Evolutionary conservation across 2,113 vertebrate genomes (phyloP).

Genomic region (Sapayoa aenigma): DNA sequence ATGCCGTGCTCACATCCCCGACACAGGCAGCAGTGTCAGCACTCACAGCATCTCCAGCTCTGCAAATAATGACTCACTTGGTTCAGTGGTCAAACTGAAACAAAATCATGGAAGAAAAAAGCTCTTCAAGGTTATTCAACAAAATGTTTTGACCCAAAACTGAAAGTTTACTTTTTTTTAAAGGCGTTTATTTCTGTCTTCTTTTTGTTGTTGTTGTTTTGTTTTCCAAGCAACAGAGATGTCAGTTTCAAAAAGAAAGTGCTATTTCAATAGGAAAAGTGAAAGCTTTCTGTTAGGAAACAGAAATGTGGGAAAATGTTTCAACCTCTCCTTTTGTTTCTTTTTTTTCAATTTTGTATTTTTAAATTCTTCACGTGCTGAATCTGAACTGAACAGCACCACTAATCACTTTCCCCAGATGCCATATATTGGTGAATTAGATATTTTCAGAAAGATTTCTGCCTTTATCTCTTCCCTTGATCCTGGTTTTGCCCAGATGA

Average conservation of each 20-base stretch:
- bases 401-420: not conserved
- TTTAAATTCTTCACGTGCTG: not conserved
- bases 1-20: rapidly evolving
- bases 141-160: not conserved
- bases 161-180: not conserved
- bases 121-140: conserved; percentile 1
- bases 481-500: not conserved
- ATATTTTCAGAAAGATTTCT: not conserved
- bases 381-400: not conserved
- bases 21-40: conserved; percentile 29
- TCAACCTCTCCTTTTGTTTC: not conserved
- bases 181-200: not conserved
- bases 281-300: not conserved
- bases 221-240: not conserved
- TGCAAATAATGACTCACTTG: conserved; percentile 11
- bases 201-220: not conserved
- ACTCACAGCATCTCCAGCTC: not conserved
- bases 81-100: conserved; percentile 9
- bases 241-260: not conserved
- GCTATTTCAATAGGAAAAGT: not conserved
- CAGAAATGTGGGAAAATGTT: not conserved
- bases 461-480: not conserved
- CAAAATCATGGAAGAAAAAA: not conserved
- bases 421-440: not conserved
- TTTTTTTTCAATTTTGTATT: not conserved